Conservation (phyloP, 2,113 vertebrate genomes). For the Clinocottus analis region DNA sequence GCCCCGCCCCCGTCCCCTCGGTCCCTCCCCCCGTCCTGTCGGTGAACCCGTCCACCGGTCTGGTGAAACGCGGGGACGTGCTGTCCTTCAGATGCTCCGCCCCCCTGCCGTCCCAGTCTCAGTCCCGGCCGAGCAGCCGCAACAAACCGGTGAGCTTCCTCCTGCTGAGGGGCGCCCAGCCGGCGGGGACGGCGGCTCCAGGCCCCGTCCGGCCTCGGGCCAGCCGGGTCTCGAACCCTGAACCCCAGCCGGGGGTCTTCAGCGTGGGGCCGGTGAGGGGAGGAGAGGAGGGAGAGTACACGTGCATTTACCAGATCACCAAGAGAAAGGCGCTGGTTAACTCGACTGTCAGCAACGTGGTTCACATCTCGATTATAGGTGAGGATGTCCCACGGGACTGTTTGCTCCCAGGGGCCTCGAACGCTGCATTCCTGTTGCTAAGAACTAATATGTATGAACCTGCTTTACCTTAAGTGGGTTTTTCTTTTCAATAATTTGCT, state of each 20-base stretch:
- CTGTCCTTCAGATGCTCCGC: slow-evolving; percentile 67
- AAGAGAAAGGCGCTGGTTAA: slow-evolving; percentile 42
- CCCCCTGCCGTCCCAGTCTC: slow-evolving; percentile 23
- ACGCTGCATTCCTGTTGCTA: not conserved
- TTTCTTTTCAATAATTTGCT: not conserved
- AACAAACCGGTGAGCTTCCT: slow-evolving; percentile 43
- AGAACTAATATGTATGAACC: not conserved
- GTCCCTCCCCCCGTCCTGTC: slow-evolving; percentile 62
- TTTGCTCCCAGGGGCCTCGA: not conserved
- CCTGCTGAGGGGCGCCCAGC: slow-evolving; percentile 40
- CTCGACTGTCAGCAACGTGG: slow-evolving; percentile 70
- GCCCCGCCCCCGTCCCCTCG: not conserved
- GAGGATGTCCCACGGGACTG: not conserved
- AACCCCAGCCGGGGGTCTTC: slow-evolving; percentile 60
- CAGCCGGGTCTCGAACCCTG: slow-evolving; percentile 29
- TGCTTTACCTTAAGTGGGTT: not conserved
- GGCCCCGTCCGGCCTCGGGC: slow-evolving; percentile 23
- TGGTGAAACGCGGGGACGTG: slow-evolving; percentile 57
- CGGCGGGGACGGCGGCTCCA: not conserved
- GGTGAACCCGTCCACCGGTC: slow-evolving; percentile 57
- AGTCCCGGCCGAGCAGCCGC: not conserved
- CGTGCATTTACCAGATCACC: slow-evolving; percentile 74
- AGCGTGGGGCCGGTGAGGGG: slow-evolving; percentile 66
- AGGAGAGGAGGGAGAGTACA: slow-evolving; percentile 70
- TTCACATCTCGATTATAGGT: slow-evolving; percentile 71